Evolutionary conservation across 2,797 vertebrate species (phyloP), one percentile per base, ranked within the genome.

Genomic region (Onychomys arenicola): DNA sequence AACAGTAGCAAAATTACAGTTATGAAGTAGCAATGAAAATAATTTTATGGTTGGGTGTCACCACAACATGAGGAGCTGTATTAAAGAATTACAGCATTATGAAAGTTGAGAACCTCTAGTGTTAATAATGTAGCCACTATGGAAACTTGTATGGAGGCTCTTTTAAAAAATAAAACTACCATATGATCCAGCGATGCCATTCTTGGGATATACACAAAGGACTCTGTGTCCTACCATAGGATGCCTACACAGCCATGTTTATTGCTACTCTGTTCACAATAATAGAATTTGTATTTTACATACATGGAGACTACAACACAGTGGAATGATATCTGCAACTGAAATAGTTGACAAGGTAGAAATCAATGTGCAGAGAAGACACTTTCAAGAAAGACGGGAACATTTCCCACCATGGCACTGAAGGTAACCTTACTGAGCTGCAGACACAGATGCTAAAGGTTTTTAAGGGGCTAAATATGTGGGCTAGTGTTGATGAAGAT

Each of bases 401-500:
- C 19, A 19, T 86, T 96, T 89, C 6, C 67, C 32, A 69, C 49
- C 65, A 89, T 7, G 17, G 89, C n/a, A 29, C 13, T 85, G 71
- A 77, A 71, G 84, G 23, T 71, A 77, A 43, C 76, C 52, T 91
- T 63, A 89, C 34, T 14, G n/a, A 90, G 34, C 46, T 89, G 37
- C 25, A 83, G 49, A 40, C 34, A 81, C 32, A 46, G 83, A 92
- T 83, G 75, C 63, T 84, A 49, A 83, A 55, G 37, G 17, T 87
- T 92, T 93, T 90, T 46, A 77, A 93, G 78, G 65, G 63, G 43
- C 46, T 83, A 34, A 92, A 2, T 61, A 61, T 75, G 8, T 43
- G 27, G 67, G 17, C 91, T 71, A 85, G 85, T 91, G 2, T 84
- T 81, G 65, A 91, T 77, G 4, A 81, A 91, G 59, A 90, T 94